Evolutionary conservation across 2,888 invertebrate genomes (phyloP).

Genomic region (Nemoura dubitans): DNA sequence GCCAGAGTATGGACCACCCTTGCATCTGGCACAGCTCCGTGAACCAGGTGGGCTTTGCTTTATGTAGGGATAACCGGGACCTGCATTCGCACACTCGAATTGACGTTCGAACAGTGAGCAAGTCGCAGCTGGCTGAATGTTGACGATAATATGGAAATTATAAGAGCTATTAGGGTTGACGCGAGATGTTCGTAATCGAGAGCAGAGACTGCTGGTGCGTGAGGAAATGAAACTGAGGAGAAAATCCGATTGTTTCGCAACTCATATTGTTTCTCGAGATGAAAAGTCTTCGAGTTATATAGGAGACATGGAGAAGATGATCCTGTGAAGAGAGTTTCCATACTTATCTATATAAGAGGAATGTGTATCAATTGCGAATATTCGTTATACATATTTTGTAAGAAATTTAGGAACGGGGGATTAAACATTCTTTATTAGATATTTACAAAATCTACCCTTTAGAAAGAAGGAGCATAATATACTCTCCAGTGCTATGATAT

Average conservation of each 20-base stretch:
- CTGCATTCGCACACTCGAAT: too few relatives aligned
- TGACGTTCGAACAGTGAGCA: not conserved
- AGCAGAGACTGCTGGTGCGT: not conserved
- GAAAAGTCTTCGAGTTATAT: not conserved
- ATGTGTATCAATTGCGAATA: too few relatives aligned
- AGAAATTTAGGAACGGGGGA: too few relatives aligned
- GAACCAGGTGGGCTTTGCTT: too few relatives aligned
- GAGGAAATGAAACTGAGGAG: not conserved
- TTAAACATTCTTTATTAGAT: too few relatives aligned
- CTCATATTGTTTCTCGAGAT: not conserved
- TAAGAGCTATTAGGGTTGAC: not conserved
- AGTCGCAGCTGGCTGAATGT: not conserved
- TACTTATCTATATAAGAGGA: too few relatives aligned
- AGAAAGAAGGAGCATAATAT: too few relatives aligned
- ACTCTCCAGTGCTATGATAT: too few relatives aligned
- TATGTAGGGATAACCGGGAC: too few relatives aligned
- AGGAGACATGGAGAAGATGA: not conserved
- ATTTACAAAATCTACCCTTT: too few relatives aligned
- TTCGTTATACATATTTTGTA: too few relatives aligned
- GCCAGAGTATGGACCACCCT: not conserved
- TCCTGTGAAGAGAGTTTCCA: not conserved
- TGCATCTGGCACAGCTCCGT: not conserved
- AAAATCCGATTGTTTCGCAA: not conserved
- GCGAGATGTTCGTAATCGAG: not conserved
- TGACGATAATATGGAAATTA: not conserved